A percentile compares a stretch with the other conserved stretches of the same genome.
These are phyloP conservation scores for Lagorchestes hirsutus DNA, from an alignment of 2,797 vertebrate species.

Conservation along the genomic window DNA sequence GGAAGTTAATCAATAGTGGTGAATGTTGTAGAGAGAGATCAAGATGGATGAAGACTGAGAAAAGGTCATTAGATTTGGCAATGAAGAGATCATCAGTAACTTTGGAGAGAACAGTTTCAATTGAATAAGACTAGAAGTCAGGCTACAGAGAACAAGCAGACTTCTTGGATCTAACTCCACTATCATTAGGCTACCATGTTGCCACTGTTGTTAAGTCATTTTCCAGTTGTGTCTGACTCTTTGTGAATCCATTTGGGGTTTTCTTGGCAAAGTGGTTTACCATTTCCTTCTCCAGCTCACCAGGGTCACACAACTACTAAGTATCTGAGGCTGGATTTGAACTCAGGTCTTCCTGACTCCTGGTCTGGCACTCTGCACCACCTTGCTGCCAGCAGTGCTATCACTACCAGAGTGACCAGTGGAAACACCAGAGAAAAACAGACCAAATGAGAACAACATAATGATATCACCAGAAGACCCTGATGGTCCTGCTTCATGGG, in stretches of 20 bases:
- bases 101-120: background rate
- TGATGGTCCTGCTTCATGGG: background rate
- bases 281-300: background rate
- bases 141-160: background rate
- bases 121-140: background rate
- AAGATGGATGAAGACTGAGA: background rate
- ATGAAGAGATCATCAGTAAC: background rate
- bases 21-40: background rate
- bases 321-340: background rate
- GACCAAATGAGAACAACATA: background rate
- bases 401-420: background rate
- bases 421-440: background rate
- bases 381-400: background rate
- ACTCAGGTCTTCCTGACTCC: background rate
- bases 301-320: background rate
- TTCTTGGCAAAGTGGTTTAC: background rate
- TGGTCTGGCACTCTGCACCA: background rate
- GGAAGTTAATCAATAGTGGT: background rate
- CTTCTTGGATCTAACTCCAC: background rate
- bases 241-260: background rate
- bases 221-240: background rate
- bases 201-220: background rate
- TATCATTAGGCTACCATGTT: background rate
- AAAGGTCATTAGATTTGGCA: background rate
- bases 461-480: background rate